These are phyloP conservation scores for Mizuhopecten yessoensis DNA, from an alignment of 1,140 invertebrate genomes.

Conservation along the genomic window DNA sequence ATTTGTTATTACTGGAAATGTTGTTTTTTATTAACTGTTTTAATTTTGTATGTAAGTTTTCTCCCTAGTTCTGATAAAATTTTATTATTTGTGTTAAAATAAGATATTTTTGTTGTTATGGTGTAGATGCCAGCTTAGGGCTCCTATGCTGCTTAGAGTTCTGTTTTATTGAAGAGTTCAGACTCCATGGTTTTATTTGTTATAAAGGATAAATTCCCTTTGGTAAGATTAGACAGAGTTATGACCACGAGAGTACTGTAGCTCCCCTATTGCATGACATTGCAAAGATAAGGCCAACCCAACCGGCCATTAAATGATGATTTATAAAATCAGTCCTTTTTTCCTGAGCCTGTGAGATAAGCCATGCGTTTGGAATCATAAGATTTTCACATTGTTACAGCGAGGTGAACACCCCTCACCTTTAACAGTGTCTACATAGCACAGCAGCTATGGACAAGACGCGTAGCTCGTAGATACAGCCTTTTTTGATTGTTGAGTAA, in stretches of 20 bases:
- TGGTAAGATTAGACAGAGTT: no score
- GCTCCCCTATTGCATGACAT: neutral
- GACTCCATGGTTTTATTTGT: no score
- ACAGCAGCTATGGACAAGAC: neutral
- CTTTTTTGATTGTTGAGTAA: neutral
- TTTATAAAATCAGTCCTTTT: slow-evolving; percentile 33
- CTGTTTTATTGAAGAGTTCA: no score
- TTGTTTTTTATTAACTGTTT: neutral
- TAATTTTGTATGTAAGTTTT: neutral
- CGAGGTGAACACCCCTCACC: slow-evolving; percentile 2
- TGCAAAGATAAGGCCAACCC: neutral
- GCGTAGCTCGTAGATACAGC: neutral
- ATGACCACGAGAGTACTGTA: no score
- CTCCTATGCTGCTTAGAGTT: no score
- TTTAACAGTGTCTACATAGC: neutral
- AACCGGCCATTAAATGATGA: neutral
- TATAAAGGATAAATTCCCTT: no score
- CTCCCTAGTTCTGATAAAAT: no score
- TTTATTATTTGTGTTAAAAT: no score
- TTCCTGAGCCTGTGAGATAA: slow-evolving; percentile 7
- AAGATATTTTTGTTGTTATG: no score
- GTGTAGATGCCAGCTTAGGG: no score
- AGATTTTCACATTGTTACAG: neutral
- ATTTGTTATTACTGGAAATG: neutral
- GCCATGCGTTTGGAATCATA: neutral